Conservation (phyloP, 2,888 invertebrate species). For the Epirrhoe tristata region DNA sequence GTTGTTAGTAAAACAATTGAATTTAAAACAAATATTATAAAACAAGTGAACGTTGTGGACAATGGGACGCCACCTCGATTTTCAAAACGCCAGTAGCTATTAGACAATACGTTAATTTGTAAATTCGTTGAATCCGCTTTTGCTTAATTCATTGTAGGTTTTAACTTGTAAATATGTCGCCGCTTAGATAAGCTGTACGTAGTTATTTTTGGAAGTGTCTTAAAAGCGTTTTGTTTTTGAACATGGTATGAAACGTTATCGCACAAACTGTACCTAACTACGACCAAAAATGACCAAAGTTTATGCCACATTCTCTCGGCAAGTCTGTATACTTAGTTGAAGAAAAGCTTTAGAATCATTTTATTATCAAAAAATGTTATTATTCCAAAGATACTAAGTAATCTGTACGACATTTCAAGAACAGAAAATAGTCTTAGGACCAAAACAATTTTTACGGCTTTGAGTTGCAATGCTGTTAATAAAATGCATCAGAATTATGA, state of each 20-base stretch:
- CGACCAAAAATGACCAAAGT: slow-evolving; percentile 25
- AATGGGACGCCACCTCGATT: slow-evolving; percentile 52
- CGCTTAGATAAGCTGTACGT: slow-evolving; percentile 40
- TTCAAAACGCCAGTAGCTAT: slow-evolving; percentile 38
- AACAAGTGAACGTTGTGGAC: slow-evolving; percentile 25
- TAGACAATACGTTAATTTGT: slow-evolving; percentile 30
- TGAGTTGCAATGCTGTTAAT: background rate
- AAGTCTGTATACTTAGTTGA: slow-evolving; percentile 2
- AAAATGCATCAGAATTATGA: background rate
- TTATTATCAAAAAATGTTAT: background rate
- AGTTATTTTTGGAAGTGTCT: slow-evolving; percentile 47
- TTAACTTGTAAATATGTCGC: slow-evolving; percentile 17
- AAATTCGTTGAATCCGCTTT: slow-evolving; percentile 21
- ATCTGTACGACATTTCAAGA: background rate
- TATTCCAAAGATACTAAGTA: background rate
- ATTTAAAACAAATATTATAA: background rate
- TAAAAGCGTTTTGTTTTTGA: slow-evolving; percentile 12
- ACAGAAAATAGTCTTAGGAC: background rate
- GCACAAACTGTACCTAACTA: slow-evolving; percentile 18
- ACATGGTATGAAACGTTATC: background rate
- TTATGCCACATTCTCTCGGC: slow-evolving; percentile 1
- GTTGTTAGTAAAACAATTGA: slow-evolving; percentile 1
- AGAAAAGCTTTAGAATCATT: slow-evolving; percentile 1
- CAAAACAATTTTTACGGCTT: background rate
- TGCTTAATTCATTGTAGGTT: slow-evolving; percentile 41